These are phyloP conservation scores for Indicator maculatus DNA, from an alignment of 2,113 vertebrate species.

Conservation along the genomic window DNA sequence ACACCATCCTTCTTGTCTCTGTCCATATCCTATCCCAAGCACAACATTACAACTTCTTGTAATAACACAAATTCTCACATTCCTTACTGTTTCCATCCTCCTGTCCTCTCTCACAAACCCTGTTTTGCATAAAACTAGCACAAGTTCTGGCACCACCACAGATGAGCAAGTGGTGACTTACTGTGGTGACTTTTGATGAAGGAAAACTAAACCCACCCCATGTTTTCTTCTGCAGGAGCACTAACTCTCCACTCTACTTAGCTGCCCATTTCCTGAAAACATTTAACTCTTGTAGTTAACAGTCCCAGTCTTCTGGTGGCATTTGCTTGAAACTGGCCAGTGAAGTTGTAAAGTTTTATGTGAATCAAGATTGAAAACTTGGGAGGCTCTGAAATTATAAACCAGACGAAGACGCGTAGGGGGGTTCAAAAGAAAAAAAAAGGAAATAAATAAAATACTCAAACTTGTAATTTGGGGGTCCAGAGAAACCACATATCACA, in stretches of 20 bases:
- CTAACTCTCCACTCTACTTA: neutral
- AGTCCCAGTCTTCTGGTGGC: neutral
- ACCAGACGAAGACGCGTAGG: neutral
- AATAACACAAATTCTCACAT: neutral
- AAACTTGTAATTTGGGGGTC: slow-evolving; percentile 3
- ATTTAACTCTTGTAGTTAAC: neutral
- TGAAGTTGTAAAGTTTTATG: neutral
- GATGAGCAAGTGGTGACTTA: neutral
- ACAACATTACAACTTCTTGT: neutral
- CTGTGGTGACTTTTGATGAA: neutral
- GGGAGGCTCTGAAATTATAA: neutral
- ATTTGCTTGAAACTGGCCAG: neutral
- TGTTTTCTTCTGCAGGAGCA: rapidly evolving
- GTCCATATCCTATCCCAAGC: neutral
- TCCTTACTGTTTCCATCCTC: neutral
- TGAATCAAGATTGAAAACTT: neutral
- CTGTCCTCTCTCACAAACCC: neutral
- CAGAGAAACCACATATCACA: slow-evolving; percentile 31
- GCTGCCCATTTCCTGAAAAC: neutral
- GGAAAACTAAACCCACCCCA: neutral
- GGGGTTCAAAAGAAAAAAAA: neutral
- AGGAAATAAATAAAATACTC: neutral
- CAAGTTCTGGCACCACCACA: neutral
- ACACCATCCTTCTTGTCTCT: neutral
- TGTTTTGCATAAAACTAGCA: neutral